phyloP scores from a whole-genome alignment of 2,888 invertebrate species.

The Drosophila quinaria region DNA sequence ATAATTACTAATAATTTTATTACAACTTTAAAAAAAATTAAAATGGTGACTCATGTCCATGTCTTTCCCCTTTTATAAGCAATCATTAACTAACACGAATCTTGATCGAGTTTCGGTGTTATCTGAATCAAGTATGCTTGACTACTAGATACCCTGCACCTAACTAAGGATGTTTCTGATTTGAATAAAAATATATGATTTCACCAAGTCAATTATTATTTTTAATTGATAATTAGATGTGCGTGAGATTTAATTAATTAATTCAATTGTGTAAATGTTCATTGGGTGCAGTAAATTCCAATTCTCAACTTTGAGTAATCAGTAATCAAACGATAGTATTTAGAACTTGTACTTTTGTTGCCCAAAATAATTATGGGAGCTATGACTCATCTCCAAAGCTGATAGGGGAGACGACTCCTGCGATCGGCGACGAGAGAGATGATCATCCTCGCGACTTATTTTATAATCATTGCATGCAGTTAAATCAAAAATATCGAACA shows the following conservation, averaged over 20 bases:
- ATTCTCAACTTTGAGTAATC: constrained; percentile 1
- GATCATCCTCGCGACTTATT: neutral
- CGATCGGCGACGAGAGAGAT: neutral
- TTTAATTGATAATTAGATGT: no score
- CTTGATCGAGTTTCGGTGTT: neutral
- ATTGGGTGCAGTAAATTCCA: neutral
- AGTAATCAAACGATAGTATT: constrained; percentile 10
- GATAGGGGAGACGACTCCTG: neutral
- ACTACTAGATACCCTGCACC: neutral
- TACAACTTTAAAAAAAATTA: neutral
- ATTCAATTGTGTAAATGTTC: no score
- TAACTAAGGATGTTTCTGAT: no score
- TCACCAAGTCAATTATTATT: no score
- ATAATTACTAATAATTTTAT: neutral
- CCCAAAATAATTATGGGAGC: neutral
- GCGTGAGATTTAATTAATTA: no score
- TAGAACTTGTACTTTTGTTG: no score
- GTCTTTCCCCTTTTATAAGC: neutral
- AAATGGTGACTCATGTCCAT: neutral
- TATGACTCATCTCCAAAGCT: constrained; percentile 19
- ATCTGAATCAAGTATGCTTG: neutral
- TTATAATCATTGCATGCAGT: constrained; percentile 1
- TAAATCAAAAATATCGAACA: neutral
- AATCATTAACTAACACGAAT: neutral
- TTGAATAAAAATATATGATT: no score